These are phyloP conservation scores for Danio kyathit DNA, from an alignment of 2,797 vertebrate genomes.

Conservation along the genomic window DNA sequence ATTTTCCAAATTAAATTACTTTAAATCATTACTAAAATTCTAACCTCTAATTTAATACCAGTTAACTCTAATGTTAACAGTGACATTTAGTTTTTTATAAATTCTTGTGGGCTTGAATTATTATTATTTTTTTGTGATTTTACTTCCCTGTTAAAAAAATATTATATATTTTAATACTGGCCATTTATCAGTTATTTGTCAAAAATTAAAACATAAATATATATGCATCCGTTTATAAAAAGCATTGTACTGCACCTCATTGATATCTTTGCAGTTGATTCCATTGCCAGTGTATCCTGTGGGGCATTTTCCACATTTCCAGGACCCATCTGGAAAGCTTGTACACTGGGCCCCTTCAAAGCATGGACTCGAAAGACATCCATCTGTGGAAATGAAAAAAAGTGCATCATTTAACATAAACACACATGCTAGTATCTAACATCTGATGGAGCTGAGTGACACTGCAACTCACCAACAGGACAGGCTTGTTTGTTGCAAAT, in stretches of 20 bases:
- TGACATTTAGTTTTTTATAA: too few species aligned
- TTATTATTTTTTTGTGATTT: too few species aligned
- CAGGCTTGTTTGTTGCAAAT: slow-evolving; percentile 93
- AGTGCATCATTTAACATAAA: not conserved
- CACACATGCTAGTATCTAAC: not conserved
- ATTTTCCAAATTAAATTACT: not conserved
- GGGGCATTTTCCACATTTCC: slow-evolving; percentile 96
- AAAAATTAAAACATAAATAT: too few species aligned
- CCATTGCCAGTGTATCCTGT: slow-evolving; percentile 92
- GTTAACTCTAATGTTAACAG: too few species aligned
- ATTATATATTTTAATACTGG: too few species aligned
- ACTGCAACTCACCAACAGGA: slow-evolving; percentile 86
- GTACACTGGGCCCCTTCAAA: slow-evolving; percentile 91
- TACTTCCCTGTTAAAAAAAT: too few species aligned
- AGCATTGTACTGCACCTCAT: slow-evolving; percentile 83
- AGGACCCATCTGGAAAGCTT: slow-evolving; percentile 92
- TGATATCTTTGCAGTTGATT: slow-evolving; percentile 89
- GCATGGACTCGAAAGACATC: slow-evolving; percentile 96
- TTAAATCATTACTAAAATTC: too few species aligned
- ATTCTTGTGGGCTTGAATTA: not conserved
- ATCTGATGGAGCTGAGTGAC: not conserved
- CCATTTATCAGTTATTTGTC: too few species aligned
- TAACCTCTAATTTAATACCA: too few species aligned
- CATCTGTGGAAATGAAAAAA: slow-evolving; percentile 80
- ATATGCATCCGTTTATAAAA: too few species aligned